A percentile compares a stretch with the other conserved stretches of the same genome.
phyloP scores from a whole-genome alignment of 2,113 vertebrate species.

The Gallinago media region DNA sequence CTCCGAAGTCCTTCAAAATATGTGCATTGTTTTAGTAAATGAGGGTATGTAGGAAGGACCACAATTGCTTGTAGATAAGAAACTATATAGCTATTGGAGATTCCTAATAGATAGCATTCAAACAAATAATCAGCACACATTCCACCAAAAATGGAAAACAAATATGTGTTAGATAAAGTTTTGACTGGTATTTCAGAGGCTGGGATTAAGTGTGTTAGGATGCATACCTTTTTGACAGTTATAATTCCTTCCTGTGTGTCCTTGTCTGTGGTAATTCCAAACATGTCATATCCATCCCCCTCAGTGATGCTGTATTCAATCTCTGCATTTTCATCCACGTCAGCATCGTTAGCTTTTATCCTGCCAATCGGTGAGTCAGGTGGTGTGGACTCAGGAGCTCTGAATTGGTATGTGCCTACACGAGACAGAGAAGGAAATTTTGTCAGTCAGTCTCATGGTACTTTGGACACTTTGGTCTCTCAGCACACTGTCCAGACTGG shows the following conservation, averaged over 20 bases:
- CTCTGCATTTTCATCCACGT: conserved; percentile 89
- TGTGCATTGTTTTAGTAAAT: not conserved
- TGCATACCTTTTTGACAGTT: conserved; percentile 88
- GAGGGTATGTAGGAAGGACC: not conserved
- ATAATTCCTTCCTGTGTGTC: conserved; percentile 92
- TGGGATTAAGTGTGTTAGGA: not conserved
- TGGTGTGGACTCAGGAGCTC: conserved; percentile 81
- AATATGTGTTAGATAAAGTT: not conserved
- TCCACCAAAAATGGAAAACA: not conserved
- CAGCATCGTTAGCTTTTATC: conserved; percentile 89
- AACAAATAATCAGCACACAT: not conserved
- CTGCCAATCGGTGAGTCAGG: conserved; percentile 82
- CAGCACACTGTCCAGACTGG: not conserved
- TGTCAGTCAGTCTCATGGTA: not conserved
- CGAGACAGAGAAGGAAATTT: not conserved
- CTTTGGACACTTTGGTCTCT: not conserved
- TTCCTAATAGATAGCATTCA: not conserved
- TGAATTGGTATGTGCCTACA: conserved; percentile 90
- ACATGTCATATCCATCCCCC: conserved; percentile 89
- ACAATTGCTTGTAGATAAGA: not conserved
- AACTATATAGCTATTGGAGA: not conserved
- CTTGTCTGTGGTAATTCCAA: conserved; percentile 87
- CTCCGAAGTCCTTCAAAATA: not conserved
- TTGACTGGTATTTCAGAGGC: not conserved
- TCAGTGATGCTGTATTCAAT: conserved; percentile 90